Evolutionary conservation across 2,888 invertebrate species (phyloP), one percentile per base, ranked within the genome.

Genomic region (Laothoe populi): DNA sequence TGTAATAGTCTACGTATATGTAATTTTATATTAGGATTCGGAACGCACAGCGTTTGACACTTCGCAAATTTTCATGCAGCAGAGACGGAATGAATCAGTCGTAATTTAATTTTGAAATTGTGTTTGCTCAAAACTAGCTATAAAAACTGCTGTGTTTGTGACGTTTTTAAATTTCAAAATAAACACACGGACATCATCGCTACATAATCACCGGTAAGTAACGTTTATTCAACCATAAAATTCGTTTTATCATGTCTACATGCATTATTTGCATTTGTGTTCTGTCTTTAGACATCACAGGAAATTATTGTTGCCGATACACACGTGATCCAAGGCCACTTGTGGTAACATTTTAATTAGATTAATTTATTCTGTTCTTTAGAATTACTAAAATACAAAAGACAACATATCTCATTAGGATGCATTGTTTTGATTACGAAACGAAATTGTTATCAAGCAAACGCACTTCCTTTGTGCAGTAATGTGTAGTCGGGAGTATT

Each of bases 281-380:
- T 73, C 73, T 70, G 68, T 71, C 65, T 79, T 69, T 77, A 72
- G 72, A 73, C 73, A 75, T 76, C 71, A 70, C 71, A 75, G 72
- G 71, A 75, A 76, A 73, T 79, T 84, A 82, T 83, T 84, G 75
- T 84, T 82, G 76, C 81, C 76, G 69, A 75, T 79, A 76, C 77
- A 82, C 84, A 86, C 81, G 81, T 85, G 84, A 85, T 78, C 73
- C 84, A 85, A 88, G 86, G 85, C 78, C 82, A 64, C 63, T 70
- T 68, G 70, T 69, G 68, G 67, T 65, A 63, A 70, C 64, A 67
- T 35, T 35, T 19, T 53, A 75, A 78, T 78, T 70, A 10, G 70
- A 76, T 79, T 79, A 73, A 68, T 57, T 63, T 62, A 64, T 19
- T 4, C 10, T 10, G 35, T 5, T 65, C 19, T 19, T 23, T 16